phyloP scores from a whole-genome alignment of 1,140 invertebrate genomes.

The Macrotrachela quadricornifera region DNA sequence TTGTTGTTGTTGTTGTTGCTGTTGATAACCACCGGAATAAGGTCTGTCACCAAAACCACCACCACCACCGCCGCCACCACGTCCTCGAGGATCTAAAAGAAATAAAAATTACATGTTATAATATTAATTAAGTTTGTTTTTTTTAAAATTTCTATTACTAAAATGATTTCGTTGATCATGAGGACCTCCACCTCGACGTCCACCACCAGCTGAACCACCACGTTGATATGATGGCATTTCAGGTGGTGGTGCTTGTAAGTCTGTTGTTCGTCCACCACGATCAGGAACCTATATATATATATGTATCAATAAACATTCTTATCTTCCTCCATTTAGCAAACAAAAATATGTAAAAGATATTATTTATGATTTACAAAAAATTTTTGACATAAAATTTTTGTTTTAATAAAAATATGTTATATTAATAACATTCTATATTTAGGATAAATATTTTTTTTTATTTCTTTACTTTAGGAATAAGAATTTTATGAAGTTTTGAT shows the following conservation, averaged over 20 bases:
- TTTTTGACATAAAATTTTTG: neutral
- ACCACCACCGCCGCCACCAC: neutral
- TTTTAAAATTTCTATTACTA: neutral
- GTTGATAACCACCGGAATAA: neutral
- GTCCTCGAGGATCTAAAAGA: neutral
- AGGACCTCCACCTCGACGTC: neutral
- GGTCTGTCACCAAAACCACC: neutral
- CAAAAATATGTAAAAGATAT: too few relatives aligned
- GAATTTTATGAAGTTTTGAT: slow-evolving; percentile 3
- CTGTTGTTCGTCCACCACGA: slow-evolving; percentile 63
- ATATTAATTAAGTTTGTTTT: neutral
- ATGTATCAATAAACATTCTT: too few relatives aligned
- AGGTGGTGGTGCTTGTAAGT: slow-evolving; percentile 67
- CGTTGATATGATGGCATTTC: slow-evolving; percentile 76
- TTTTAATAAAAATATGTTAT: neutral
- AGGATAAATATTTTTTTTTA: too few relatives aligned
- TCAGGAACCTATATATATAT: slow-evolving; percentile 33
- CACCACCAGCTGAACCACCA: neutral
- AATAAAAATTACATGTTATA: neutral
- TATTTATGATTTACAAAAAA: neutral
- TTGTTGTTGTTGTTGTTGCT: neutral
- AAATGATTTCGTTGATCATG: neutral
- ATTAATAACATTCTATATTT: too few relatives aligned
- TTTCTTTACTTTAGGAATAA: neutral
- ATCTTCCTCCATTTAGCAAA: too few relatives aligned